Conservation (phyloP, 2,797 vertebrate genomes). For the Pelobates cultripes region DNA sequence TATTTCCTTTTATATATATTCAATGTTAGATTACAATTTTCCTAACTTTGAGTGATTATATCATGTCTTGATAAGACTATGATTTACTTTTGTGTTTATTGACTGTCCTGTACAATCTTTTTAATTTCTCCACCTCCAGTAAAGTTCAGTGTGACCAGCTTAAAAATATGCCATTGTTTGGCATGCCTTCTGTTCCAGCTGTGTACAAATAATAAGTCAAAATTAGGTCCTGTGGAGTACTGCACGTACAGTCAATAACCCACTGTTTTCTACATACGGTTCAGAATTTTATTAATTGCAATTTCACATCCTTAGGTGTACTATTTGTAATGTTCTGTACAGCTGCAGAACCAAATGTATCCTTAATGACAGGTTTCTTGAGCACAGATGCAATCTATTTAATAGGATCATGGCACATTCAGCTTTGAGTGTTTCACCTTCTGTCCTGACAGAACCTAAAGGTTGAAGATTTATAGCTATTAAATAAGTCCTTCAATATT, state of each 20-base stretch:
- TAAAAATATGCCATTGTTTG: not conserved
- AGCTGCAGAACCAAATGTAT: slow-evolving; percentile 5
- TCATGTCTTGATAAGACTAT: not conserved
- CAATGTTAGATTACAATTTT: too few species aligned
- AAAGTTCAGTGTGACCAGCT: not conserved
- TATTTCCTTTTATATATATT: too few species aligned
- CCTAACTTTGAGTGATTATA: too few species aligned
- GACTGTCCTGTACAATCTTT: not conserved
- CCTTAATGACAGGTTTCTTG: not conserved
- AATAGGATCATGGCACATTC: not conserved
- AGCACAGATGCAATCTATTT: not conserved
- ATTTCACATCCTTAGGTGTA: not conserved
- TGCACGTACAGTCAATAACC: not conserved
- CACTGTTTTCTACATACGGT: not conserved
- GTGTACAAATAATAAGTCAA: slow-evolving; percentile 11
- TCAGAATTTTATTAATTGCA: slow-evolving; percentile 7
- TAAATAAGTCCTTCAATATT: not conserved
- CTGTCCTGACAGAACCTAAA: not conserved
- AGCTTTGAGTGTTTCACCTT: not conserved
- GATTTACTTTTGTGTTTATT: not conserved
- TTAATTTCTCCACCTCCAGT: not conserved
- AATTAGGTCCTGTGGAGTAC: not conserved
- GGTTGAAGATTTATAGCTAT: not conserved
- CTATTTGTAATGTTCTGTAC: not conserved
- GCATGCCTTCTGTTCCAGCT: slow-evolving; percentile 5